Percentiles rank a stretch among this genome's conserved stretches.
These are phyloP conservation scores for Panulirus ornatus DNA, from an alignment of 1,140 invertebrate species.

Conservation along the genomic window DNA sequence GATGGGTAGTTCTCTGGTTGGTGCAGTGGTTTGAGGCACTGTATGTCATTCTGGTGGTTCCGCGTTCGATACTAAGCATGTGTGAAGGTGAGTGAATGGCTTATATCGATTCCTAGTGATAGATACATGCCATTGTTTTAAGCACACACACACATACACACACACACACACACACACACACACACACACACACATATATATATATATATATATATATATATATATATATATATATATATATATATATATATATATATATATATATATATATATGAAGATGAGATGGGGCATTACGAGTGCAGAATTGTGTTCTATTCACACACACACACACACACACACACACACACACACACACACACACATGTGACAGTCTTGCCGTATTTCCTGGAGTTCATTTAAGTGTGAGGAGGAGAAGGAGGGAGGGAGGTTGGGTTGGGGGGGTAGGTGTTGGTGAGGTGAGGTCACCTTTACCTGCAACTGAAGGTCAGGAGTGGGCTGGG, in stretches of 20 bases:
- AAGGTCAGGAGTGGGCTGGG: too few relatives aligned
- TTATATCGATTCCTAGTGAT: neutral
- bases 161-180: neutral
- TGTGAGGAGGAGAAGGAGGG: too few relatives aligned
- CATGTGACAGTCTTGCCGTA: neutral
- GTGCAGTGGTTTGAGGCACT: too few relatives aligned
- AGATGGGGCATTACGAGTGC: neutral
- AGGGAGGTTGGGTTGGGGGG: too few relatives aligned
- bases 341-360: constrained; percentile 23
- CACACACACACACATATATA: constrained; percentile 6
- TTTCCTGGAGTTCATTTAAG: too few relatives aligned
- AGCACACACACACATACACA: neutral
- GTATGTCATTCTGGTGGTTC: too few relatives aligned
- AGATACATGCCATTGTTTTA: neutral
- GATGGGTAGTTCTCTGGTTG: too few relatives aligned
- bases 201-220: neutral
- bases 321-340: constrained; percentile 23
- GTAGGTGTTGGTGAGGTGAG: too few relatives aligned
- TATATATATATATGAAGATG: neutral
- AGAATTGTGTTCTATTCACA: neutral
- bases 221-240: neutral
- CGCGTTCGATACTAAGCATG: too few relatives aligned
- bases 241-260: neutral
- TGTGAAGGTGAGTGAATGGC: neutral
- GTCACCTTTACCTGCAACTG: too few relatives aligned